Base-by-base conservation (phyloP, 2,113 vertebrate genomes). In the Amphilophus citrinellus region DNA sequence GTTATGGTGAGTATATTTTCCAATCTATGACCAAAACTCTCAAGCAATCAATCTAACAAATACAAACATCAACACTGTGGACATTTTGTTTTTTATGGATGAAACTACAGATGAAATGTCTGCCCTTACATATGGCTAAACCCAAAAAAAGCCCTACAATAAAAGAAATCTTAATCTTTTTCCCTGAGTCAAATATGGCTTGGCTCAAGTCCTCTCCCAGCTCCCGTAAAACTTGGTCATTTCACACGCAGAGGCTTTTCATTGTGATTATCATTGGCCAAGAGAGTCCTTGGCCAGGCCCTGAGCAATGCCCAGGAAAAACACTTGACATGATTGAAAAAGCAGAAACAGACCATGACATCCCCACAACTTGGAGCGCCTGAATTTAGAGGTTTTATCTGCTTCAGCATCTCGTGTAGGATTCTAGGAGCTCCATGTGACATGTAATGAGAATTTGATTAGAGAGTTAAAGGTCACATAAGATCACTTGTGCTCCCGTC, bases 241-340 rank as follows among this genome's bases (percentile, higher is more conserved):
- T 92, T 93, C 87, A 95, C 92, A 93, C 83, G 85, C 81, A 88
- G 68, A 85, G 83, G 77, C 44, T 88, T 92, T 93, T 95, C 86
- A 92, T 86, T 94, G 82, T 89, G 87, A 91, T 86, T 84, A 84
- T 47, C 83, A 66, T 24, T 80, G 91, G 92, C 86, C 78, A 80
- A 79, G 76, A 78, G 77, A 82, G 79, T 20, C 61, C 78, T 84
- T 75, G 81, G 82, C 88, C 81, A 83, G 78, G 63, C 76, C 77
- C 83, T n/a, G 77, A 88, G 79, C 75, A 5, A 76, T 91, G 91
- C 92, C 92, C 87, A 86, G 93, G 91, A 94, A 95, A 95, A 94
- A 90, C 91, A 94, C 88, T 95, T 92, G 91, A 91, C 87, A 61
- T 94, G 93, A 95, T 95, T 95, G 89, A 89, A 86, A 93, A 92